Percentiles rank a stretch among this genome's conserved stretches.
Evolutionary conservation across 2,797 vertebrate species (phyloP).

Genomic region (Mycteria americana): DNA sequence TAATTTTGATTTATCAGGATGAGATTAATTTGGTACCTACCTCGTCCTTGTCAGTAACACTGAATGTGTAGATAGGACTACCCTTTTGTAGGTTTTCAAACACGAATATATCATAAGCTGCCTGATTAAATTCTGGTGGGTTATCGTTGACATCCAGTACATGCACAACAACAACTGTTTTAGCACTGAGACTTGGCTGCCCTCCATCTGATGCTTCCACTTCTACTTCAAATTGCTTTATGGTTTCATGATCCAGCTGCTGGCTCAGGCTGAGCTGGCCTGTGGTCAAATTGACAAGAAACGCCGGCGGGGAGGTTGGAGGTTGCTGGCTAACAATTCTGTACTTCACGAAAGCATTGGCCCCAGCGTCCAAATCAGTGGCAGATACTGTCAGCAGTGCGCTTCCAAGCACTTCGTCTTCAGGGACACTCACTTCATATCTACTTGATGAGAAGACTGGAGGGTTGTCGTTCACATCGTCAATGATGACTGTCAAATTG

Average conservation of each 20-base stretch:
- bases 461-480: constrained; percentile 76
- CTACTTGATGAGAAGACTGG: constrained; percentile 64
- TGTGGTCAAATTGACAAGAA: constrained; percentile 56
- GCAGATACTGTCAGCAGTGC: constrained; percentile 62
- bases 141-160: constrained; percentile 80
- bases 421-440: constrained; percentile 60
- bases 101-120: constrained; percentile 57
- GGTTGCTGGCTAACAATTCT: constrained; percentile 66
- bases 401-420: constrained; percentile 35
- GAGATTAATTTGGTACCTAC: constrained; percentile 49
- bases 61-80: constrained; percentile 67
- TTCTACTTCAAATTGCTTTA: constrained; percentile 59
- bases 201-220: constrained; percentile 77
- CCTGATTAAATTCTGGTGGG: constrained; percentile 74
- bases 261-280: constrained; percentile 69
- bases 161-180: constrained; percentile 50
- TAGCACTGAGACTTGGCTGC: constrained; percentile 49
- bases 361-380: constrained; percentile 70
- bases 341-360: constrained; percentile 69
- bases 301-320: background rate
- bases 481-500: constrained; percentile 56
- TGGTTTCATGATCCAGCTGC: constrained; percentile 73
- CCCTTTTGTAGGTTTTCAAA: constrained; percentile 75
- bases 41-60: constrained; percentile 76
- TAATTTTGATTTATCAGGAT: background rate